Percentiles rank a stretch among this genome's conserved stretches.
Evolutionary conservation across 2,888 invertebrate genomes (phyloP).

Genomic region (Sphaerophoria rueppellii): DNA sequence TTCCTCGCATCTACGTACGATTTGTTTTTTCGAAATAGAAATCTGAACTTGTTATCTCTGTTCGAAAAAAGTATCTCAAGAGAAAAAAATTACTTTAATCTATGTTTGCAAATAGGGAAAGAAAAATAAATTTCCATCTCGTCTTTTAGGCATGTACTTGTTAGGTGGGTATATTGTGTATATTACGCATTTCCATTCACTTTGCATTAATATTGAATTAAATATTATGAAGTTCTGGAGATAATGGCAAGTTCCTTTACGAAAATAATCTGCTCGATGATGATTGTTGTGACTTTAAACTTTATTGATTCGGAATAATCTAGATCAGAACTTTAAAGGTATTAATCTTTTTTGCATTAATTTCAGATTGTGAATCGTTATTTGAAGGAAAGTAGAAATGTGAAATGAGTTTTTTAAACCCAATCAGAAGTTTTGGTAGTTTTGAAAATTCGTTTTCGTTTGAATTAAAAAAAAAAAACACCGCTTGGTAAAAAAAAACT

Average conservation of each 20-base stretch:
- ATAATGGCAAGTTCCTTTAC: neutral
- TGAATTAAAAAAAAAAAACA: too few relatives aligned
- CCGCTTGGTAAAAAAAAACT: too few relatives aligned
- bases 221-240: neutral
- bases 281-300: neutral
- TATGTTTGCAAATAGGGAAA: constrained; percentile 2
- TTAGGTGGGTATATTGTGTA: neutral
- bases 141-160: neutral
- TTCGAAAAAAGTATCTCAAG: neutral
- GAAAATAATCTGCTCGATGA: neutral
- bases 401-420: too few relatives aligned
- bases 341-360: neutral
- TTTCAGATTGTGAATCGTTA: neutral
- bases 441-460: too few relatives aligned
- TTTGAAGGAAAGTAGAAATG: too few relatives aligned
- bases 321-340: neutral
- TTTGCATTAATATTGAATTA: neutral
- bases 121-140: constrained; percentile 29
- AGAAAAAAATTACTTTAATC: constrained; percentile 10
- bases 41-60: constrained; percentile 58
- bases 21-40: constrained; percentile 42
- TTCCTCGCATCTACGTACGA: constrained; percentile 33
- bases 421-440: too few relatives aligned
- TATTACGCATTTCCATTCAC: constrained; percentile 38
- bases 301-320: constrained; percentile 6